These are phyloP conservation scores for Dasyprocta punctata DNA, from an alignment of 2,113 vertebrate genomes.

Conservation along the genomic window DNA sequence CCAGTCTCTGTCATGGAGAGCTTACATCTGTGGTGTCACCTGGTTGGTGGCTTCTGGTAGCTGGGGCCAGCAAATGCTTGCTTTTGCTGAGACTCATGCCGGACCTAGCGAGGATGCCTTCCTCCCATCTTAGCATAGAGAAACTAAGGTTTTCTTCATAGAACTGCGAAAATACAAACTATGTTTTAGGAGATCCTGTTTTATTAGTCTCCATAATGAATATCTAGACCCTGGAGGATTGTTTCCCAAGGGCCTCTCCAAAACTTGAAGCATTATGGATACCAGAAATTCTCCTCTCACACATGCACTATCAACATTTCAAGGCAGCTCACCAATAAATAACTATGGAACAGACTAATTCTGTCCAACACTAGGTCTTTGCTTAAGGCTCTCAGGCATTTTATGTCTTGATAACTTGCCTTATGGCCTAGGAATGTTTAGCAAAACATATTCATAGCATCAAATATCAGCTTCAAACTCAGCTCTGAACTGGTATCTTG, in stretches of 20 bases:
- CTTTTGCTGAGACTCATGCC: neutral
- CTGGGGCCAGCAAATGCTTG: neutral
- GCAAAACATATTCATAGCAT: neutral
- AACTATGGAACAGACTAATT: neutral
- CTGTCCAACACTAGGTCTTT: neutral
- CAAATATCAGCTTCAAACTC: neutral
- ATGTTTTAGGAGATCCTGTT: neutral
- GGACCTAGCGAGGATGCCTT: neutral
- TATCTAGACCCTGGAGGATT: neutral
- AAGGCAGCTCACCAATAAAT: neutral
- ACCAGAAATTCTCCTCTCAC: neutral
- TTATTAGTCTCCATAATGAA: neutral
- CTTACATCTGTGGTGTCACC: neutral
- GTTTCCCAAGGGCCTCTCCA: neutral
- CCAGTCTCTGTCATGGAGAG: conserved; percentile 29
- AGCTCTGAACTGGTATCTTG: neutral
- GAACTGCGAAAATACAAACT: neutral
- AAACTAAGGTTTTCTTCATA: conserved; percentile 3
- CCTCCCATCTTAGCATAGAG: neutral
- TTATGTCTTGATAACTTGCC: neutral
- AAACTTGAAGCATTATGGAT: neutral
- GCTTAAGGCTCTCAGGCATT: neutral
- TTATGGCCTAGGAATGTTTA: neutral
- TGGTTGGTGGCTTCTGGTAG: conserved; percentile 13
- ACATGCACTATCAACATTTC: neutral